A percentile compares a stretch with the other conserved stretches of the same genome.
These are phyloP conservation scores for Ecliptopera silaceata DNA, from an alignment of 2,888 invertebrate genomes.

Conservation along the genomic window DNA sequence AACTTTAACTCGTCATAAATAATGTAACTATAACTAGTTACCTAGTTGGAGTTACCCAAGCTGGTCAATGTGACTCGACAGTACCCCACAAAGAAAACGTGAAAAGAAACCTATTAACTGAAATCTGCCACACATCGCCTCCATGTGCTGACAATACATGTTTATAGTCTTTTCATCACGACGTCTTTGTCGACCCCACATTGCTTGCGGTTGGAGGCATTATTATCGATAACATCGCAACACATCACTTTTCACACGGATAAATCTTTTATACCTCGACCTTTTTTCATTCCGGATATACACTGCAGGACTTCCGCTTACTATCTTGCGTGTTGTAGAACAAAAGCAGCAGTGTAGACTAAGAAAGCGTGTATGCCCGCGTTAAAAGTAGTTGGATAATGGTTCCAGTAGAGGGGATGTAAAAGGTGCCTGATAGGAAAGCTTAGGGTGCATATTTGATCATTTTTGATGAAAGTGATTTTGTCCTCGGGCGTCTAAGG, in stretches of 20 bases:
- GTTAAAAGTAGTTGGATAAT: not conserved
- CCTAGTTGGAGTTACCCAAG: too few species aligned
- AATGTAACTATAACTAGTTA: too few species aligned
- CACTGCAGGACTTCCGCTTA: slow-evolving; percentile 36
- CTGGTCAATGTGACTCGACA: too few species aligned
- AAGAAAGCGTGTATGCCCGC: not conserved
- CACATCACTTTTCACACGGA: slow-evolving; percentile 49
- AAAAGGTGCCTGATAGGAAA: slow-evolving; percentile 61
- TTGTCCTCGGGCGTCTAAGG: slow-evolving; percentile 38
- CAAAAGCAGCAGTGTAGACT: slow-evolving; percentile 26
- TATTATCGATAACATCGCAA: slow-evolving; percentile 71
- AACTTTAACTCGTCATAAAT: too few species aligned
- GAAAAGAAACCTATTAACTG: slow-evolving; percentile 24
- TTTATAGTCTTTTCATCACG: slow-evolving; percentile 45
- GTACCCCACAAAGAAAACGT: slow-evolving; percentile 18
- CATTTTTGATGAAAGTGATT: slow-evolving; percentile 55
- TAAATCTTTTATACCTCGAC: slow-evolving; percentile 4
- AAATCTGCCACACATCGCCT: slow-evolving; percentile 32
- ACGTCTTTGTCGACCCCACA: slow-evolving; percentile 46
- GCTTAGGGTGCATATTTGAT: slow-evolving; percentile 78
- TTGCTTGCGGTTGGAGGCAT: slow-evolving; percentile 52
- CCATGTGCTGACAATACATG: slow-evolving; percentile 40
- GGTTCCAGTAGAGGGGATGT: slow-evolving; percentile 42
- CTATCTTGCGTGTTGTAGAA: not conserved
- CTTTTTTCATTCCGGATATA: slow-evolving; percentile 4